Percentiles rank a stretch among this genome's conserved stretches.
Evolutionary conservation across 2,797 vertebrate species (phyloP).

Genomic region (Hydrophis major): DNA sequence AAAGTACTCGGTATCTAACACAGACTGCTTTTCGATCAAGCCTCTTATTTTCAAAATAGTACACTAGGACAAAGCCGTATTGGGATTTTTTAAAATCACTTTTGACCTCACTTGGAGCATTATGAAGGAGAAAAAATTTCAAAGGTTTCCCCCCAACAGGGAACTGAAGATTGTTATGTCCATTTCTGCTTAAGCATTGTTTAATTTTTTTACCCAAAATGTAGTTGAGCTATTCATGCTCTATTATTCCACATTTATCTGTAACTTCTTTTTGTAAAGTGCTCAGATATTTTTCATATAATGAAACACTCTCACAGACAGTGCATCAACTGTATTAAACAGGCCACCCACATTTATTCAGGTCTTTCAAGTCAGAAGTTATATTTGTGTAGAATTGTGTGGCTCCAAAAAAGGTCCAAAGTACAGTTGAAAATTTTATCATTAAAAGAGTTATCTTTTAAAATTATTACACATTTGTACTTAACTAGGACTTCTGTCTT

Average conservation of each 20-base stretch:
- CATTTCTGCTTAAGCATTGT: conserved; percentile 12
- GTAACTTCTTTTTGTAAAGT: neutral
- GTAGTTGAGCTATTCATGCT: conserved; percentile 31
- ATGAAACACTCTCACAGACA: neutral
- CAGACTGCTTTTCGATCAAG: conserved; percentile 64
- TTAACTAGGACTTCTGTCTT: conserved; percentile 74
- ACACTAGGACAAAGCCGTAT: conserved; percentile 60
- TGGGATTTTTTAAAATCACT: conserved; percentile 52
- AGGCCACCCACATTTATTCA: conserved; percentile 27
- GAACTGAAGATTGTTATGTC: neutral
- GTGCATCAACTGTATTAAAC: neutral
- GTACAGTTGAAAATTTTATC: conserved; percentile 66
- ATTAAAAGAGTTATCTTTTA: conserved; percentile 70
- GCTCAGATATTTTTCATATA: neutral
- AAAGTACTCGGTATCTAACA: conserved; percentile 77
- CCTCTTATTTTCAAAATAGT: conserved; percentile 63
- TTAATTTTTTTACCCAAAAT: conserved; percentile 48
- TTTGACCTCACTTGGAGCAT: conserved; percentile 52
- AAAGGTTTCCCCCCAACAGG: conserved; percentile 44
- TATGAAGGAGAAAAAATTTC: conserved; percentile 54
- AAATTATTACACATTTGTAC: conserved; percentile 68
- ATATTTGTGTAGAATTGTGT: conserved; percentile 46
- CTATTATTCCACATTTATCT: conserved; percentile 22
- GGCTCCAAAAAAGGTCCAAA: conserved; percentile 43
- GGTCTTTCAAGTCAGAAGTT: conserved; percentile 42